A percentile compares a stretch with the other conserved stretches of the same genome.
Evolutionary conservation across 2,797 vertebrate species (phyloP).

Genomic region (Melanotaenia parkinsoni): DNA sequence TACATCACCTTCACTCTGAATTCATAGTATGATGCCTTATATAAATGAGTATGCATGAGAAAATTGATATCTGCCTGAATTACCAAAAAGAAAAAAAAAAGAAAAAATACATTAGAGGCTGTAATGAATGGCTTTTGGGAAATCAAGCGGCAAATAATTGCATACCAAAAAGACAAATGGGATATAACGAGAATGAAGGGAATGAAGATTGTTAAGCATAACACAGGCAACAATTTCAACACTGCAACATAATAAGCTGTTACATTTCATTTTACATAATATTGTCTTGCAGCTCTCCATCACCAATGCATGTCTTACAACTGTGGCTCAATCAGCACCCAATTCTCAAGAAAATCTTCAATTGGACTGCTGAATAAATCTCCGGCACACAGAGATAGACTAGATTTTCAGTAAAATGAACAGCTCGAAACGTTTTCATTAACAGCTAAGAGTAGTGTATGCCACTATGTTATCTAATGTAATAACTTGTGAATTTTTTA

Average conservation of each 20-base stretch:
- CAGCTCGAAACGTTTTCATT: constrained; percentile 16
- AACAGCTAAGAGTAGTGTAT: constrained; percentile 5
- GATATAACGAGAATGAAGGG: constrained; percentile 19
- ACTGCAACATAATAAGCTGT: constrained; percentile 43
- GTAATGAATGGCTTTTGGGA: constrained; percentile 29
- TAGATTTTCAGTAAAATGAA: constrained; percentile 23
- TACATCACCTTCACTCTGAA: constrained; percentile 20
- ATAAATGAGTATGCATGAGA: constrained; percentile 1
- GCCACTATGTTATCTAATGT: neutral
- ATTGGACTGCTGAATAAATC: constrained; percentile 43
- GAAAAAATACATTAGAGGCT: constrained; percentile 20
- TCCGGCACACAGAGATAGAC: constrained; percentile 21
- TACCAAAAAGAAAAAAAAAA: constrained; percentile 1
- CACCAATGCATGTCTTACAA: constrained; percentile 52
- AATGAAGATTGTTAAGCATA: constrained; percentile 43
- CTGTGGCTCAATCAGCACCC: constrained; percentile 53
- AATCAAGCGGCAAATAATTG: constrained; percentile 26
- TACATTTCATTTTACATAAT: constrained; percentile 41
- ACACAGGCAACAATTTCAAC: constrained; percentile 42
- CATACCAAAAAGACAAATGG: constrained; percentile 22
- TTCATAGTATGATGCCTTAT: constrained; percentile 1
- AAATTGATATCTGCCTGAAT: constrained; percentile 8
- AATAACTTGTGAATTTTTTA: neutral
- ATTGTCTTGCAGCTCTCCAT: constrained; percentile 28
- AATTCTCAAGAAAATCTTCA: constrained; percentile 46